phyloP scores from a whole-genome alignment of 2,888 invertebrate species.

The Salticus scenicus region DNA sequence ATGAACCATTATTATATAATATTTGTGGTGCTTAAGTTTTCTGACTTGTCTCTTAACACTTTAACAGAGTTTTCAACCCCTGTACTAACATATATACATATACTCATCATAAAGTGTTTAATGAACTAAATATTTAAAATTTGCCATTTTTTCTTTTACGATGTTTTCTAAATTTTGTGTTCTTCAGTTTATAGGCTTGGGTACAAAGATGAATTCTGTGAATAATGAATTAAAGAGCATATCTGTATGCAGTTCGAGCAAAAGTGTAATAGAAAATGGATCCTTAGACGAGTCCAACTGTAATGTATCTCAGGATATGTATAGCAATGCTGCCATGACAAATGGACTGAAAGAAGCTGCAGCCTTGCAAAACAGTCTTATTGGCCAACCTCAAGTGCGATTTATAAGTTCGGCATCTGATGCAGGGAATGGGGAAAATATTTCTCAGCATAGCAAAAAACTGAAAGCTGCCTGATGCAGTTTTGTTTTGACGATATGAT shows the following conservation, averaged over 20 bases:
- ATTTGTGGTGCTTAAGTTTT: too few species aligned
- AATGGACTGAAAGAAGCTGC: conserved; percentile 66
- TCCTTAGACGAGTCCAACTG: conserved; percentile 48
- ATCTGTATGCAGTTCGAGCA: conserved; percentile 7
- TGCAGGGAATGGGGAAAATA: conserved; percentile 43
- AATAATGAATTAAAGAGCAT: conserved; percentile 46
- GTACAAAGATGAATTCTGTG: conserved; percentile 46
- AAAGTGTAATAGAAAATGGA: conserved; percentile 52
- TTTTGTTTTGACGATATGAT: not conserved
- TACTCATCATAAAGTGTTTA: too few species aligned
- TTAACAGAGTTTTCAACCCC: too few species aligned
- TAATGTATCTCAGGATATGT: conserved; percentile 54
- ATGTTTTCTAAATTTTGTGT: not conserved
- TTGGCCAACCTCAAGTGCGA: conserved; percentile 69
- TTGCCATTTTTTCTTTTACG: too few species aligned
- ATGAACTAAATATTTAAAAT: too few species aligned
- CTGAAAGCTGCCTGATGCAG: conserved; percentile 50
- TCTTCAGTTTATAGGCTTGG: conserved; percentile 59
- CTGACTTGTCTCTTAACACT: too few species aligned
- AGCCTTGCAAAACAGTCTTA: conserved; percentile 63
- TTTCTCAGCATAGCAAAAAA: conserved; percentile 50
- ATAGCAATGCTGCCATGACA: conserved; percentile 59
- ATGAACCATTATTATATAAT: too few species aligned
- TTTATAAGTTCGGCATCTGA: conserved; percentile 48
- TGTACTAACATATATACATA: too few species aligned